Evolutionary conservation across 2,113 vertebrate species (phyloP).

Genomic region (Callipepla squamata): DNA sequence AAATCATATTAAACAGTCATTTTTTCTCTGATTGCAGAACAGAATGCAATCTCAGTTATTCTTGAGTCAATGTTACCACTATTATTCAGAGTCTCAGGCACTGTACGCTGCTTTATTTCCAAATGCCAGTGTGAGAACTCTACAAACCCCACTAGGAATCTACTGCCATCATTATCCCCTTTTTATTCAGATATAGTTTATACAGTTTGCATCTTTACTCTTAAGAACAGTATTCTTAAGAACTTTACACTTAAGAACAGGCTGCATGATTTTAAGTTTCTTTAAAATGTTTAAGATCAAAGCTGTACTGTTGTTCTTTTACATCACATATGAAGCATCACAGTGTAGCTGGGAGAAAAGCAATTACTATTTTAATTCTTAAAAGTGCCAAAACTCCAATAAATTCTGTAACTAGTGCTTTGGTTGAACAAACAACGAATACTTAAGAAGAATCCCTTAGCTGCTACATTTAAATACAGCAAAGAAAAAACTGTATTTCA

Average conservation of each 20-base stretch:
- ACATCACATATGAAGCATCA: background rate
- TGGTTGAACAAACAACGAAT: background rate
- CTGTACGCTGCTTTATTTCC: background rate
- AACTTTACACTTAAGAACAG: background rate
- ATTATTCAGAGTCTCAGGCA: background rate
- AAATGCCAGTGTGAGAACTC: background rate
- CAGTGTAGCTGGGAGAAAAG: background rate
- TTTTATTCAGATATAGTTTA: background rate
- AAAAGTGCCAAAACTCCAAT: background rate
- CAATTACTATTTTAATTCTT: background rate
- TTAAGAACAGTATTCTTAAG: background rate
- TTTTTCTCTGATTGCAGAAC: background rate
- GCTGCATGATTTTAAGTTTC: background rate
- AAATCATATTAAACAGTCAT: background rate
- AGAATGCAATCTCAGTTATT: background rate
- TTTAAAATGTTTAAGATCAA: background rate
- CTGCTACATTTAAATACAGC: background rate
- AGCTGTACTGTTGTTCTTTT: background rate
- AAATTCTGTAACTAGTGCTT: background rate
- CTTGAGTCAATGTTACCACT: background rate
- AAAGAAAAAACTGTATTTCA: background rate
- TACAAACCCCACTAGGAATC: background rate
- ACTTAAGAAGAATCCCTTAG: background rate
- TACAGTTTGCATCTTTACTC: background rate
- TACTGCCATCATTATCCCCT: accelerated